Base-by-base conservation (phyloP, 1,140 invertebrate species). In the Aphis gossypii region DNA sequence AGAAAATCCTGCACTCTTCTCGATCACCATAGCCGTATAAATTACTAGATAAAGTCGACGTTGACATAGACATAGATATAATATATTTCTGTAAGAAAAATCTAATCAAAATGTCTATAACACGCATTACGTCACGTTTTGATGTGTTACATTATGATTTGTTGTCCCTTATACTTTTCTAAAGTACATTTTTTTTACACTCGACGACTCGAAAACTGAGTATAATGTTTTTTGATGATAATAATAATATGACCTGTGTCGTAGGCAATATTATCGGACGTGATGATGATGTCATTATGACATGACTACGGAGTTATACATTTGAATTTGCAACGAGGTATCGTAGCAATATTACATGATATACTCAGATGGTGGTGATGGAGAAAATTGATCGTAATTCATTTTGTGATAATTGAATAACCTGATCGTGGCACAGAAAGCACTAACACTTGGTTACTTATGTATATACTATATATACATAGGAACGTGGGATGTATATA, bases 391-490 rank as follows among this genome's bases (percentile, higher is more conserved):
- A 20, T 83, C 82, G 82, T 83, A 83, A 83, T 83, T 83, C 82
- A 83, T 83, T 83, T 83, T 83, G 35, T 21, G 82, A 38, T 83
- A 83, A 83, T 83, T 21, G 82, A 83, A 83, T 83, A 83, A 83
- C 21, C 82, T 23, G 35, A 38, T 20, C 76, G 60, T 30, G 30
- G 60, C 11, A 68, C 30, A 68, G 60, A 11, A 25, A 68, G 30
- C 11, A 30, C 30, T 68, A 68, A 68, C 30, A n/a, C 60, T n/a
- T 30, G 60, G 60, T n/a, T n/a, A 68, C 30, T 11, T 30, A 68
- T 30, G 14, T 30, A 11, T 11, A 11, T 20, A 35, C 11, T 82
- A 38, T 38, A n/a, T n/a, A 76, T 56, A n/a, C 11, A 68, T 41
- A 38, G 82, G 21, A 9, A 2, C 21, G 38, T 23, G 23, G 21